These are phyloP conservation scores for Brenthis hecate DNA, from an alignment of 2,888 invertebrate genomes.

Conservation along the genomic window DNA sequence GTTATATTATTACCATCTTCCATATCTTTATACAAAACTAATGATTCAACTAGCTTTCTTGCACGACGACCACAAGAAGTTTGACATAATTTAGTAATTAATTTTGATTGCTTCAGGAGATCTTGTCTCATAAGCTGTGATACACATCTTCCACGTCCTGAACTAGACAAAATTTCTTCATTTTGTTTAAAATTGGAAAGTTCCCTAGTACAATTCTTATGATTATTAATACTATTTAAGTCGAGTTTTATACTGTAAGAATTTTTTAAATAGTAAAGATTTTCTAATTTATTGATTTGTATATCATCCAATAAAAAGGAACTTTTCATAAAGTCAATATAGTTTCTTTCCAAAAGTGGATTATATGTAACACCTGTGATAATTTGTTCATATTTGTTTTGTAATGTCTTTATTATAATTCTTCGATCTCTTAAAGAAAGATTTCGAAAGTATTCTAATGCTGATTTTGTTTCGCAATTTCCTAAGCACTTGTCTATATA, in stretches of 20 bases:
- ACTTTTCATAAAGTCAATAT: conserved; percentile 74
- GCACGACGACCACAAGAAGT: conserved; percentile 61
- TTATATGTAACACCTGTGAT: conserved; percentile 52
- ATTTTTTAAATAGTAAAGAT: conserved; percentile 70
- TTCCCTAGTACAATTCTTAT: conserved; percentile 50
- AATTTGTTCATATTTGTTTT: conserved; percentile 71
- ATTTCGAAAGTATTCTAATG: conserved; percentile 63
- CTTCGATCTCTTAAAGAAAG: conserved; percentile 58
- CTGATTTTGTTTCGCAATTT: conserved; percentile 64
- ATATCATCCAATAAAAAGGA: conserved; percentile 55
- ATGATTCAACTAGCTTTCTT: conserved; percentile 61
- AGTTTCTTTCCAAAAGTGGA: conserved; percentile 64
- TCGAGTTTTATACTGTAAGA: conserved; percentile 57
- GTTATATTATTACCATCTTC: conserved; percentile 43
- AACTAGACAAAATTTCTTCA: conserved; percentile 51
- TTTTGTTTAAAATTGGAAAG: conserved; percentile 50
- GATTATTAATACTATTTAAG: conserved; percentile 62
- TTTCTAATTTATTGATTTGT: conserved; percentile 61
- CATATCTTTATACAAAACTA: conserved; percentile 47
- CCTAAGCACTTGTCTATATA: conserved; percentile 69
- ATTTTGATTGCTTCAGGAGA: conserved; percentile 50
- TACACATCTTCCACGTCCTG: conserved; percentile 56
- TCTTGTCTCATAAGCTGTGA: conserved; percentile 54
- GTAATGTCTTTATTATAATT: conserved; percentile 57
- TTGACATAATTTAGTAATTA: conserved; percentile 57